These are phyloP conservation scores for Gavialis gangeticus DNA, from an alignment of 2,113 vertebrate genomes.

Conservation along the genomic window DNA sequence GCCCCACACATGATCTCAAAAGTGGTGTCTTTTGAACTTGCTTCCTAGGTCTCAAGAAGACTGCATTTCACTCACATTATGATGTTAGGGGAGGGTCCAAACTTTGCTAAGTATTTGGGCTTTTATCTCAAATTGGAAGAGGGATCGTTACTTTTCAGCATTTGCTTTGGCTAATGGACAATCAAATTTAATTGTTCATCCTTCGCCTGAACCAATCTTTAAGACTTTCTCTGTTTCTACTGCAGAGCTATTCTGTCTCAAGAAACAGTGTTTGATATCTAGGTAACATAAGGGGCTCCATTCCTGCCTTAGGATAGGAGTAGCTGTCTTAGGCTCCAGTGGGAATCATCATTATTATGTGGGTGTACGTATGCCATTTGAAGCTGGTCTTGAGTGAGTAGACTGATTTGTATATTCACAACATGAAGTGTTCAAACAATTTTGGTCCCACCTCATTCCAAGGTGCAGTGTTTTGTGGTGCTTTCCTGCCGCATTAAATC, in stretches of 20 bases:
- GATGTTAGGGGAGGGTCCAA: background rate
- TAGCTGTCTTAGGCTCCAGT: background rate
- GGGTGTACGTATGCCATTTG: background rate
- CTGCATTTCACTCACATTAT: accelerated
- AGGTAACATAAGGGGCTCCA: background rate
- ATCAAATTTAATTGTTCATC: background rate
- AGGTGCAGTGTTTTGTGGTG: background rate
- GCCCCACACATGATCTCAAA: background rate
- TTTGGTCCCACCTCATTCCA: background rate
- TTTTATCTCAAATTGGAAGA: background rate
- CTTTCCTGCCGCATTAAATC: background rate
- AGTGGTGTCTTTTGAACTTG: background rate
- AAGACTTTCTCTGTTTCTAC: background rate
- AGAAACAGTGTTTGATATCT: background rate
- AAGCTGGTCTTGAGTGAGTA: background rate
- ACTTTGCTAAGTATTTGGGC: no score
- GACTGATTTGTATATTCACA: background rate
- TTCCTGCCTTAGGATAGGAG: background rate
- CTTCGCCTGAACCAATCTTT: background rate
- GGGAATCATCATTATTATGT: background rate
- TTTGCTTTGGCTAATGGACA: background rate
- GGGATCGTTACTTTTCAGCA: background rate
- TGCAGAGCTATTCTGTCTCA: background rate
- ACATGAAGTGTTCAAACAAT: background rate
- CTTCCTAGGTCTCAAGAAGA: background rate